These are phyloP conservation scores for Tetranychus urticae DNA, from an alignment of 1,140 invertebrate species.

Conservation along the genomic window DNA sequence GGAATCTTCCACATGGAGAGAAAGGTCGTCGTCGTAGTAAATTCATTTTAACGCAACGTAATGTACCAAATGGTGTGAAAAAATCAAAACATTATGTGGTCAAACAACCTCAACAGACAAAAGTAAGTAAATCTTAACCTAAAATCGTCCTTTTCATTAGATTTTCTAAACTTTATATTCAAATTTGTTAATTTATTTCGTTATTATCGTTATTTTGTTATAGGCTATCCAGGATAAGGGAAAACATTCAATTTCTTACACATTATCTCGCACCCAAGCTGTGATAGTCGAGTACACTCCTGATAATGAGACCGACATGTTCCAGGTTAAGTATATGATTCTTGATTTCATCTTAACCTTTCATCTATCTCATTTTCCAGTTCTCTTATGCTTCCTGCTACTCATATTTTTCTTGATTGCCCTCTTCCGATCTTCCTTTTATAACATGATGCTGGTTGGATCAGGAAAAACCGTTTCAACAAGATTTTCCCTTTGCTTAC, in stretches of 20 bases:
- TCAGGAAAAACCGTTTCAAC: neutral
- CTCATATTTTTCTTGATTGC: neutral
- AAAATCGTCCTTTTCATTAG: too few relatives aligned
- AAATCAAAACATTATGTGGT: conserved; percentile 84
- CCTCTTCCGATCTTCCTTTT: neutral
- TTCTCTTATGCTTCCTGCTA: neutral
- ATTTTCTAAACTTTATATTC: neutral
- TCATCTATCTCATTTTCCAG: neutral
- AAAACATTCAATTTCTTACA: conserved; percentile 85
- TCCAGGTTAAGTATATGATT: conserved; percentile 40
- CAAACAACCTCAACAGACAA: conserved; percentile 43
- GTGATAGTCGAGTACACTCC: conserved; percentile 90
- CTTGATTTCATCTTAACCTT: conserved; percentile 5
- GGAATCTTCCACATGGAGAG: conserved; percentile 69
- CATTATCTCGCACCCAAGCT: conserved; percentile 77
- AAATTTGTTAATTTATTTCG: too few relatives aligned
- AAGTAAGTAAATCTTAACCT: conserved; percentile 16
- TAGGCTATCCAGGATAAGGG: conserved; percentile 37
- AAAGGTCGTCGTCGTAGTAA: conserved; percentile 73
- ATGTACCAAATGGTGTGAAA: conserved; percentile 69
- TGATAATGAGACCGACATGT: conserved; percentile 90
- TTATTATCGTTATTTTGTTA: neutral
- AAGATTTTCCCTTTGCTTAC: neutral
- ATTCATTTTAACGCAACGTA: conserved; percentile 64
- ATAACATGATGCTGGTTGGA: too few relatives aligned